Base-by-base conservation (phyloP, 53 echinoderm and acorn worm species). In the Stichopus horrens region DNA sequence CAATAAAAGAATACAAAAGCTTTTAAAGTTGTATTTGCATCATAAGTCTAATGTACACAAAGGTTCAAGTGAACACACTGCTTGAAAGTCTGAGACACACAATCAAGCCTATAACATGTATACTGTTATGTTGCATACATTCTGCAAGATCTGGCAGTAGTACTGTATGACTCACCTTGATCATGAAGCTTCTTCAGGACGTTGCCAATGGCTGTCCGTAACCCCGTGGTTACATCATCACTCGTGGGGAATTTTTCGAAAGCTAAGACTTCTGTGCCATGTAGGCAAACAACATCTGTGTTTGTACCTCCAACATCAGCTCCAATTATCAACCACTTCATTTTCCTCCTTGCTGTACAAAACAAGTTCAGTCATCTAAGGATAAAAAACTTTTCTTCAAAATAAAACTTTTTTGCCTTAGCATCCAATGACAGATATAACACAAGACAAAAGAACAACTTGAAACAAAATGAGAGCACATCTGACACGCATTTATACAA, bases 301-400 rank as follows among this genome's bases (percentile, higher is more conserved):
- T 96, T 95, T 4, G 96, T 96, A 55, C 96, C 96, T 23, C 96
- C 96, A 55, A 94, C 96, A 82, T 96, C 96, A 54, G 92, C 94
- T 9, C 96, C 96, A 14, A 96, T 89, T 14, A 94, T 86, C 10
- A 91, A 83, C 67, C 73, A 73, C 19, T 86, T 86, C 77, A 66
- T 76, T 7, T 13, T 63, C 58, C 37, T 37, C 37, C 37, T 37
- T 37, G 1, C 37, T 37, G 37, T 37, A 37, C 37, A 37, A 37
- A 0, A 37, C 37, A 37, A 37, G 2, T 37, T 37, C 37, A 37
- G 0, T 37, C 37, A 37, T 37, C 37, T 37, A 1, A 37, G 37
- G 37, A 37, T 37, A n/a, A n/a, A n/a, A n/a, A n/a, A n/a, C n/a
- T n/a, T n/a, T n/a, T n/a, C n/a, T n/a, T n/a, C n/a, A n/a, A n/a